Conservation (phyloP, 2,113 vertebrate species). For the Damaliscus lunatus region DNA sequence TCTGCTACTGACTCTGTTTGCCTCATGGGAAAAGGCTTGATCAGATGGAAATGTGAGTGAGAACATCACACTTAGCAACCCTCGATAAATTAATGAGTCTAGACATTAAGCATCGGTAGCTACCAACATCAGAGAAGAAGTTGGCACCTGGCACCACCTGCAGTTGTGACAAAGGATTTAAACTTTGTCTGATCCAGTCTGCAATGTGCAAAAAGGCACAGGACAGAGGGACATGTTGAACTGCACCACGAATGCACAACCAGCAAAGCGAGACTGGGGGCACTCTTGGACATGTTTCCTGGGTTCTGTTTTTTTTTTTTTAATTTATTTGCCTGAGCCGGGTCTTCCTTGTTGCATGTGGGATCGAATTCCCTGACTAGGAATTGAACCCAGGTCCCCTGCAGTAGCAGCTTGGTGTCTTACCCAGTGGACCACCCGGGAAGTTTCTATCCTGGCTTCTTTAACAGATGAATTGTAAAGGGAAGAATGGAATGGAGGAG, state of each 20-base stretch:
- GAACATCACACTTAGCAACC: neutral
- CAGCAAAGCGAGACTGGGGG: neutral
- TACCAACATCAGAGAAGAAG: neutral
- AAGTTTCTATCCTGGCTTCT: neutral
- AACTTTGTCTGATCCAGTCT: neutral
- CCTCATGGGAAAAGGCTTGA: neutral
- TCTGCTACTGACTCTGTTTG: neutral
- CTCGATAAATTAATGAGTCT: neutral
- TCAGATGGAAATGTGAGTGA: neutral
- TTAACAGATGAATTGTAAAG: neutral
- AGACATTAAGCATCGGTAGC: neutral
- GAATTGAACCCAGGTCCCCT: neutral
- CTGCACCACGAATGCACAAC: rapidly evolving
- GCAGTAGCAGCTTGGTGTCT: neutral
- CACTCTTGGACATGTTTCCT: neutral
- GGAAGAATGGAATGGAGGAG: neutral
- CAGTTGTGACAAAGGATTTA: neutral
- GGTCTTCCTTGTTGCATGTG: neutral
- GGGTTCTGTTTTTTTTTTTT: neutral
- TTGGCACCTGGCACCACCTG: neutral
- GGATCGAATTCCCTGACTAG: neutral
- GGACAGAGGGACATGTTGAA: neutral
- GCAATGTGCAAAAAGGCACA: neutral
- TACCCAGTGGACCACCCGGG: neutral
- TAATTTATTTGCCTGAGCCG: neutral